A percentile compares a stretch with the other conserved stretches of the same genome.
These are phyloP conservation scores for Loris lydekkerianus DNA, from an alignment of 2,797 vertebrate genomes.

Conservation along the genomic window DNA sequence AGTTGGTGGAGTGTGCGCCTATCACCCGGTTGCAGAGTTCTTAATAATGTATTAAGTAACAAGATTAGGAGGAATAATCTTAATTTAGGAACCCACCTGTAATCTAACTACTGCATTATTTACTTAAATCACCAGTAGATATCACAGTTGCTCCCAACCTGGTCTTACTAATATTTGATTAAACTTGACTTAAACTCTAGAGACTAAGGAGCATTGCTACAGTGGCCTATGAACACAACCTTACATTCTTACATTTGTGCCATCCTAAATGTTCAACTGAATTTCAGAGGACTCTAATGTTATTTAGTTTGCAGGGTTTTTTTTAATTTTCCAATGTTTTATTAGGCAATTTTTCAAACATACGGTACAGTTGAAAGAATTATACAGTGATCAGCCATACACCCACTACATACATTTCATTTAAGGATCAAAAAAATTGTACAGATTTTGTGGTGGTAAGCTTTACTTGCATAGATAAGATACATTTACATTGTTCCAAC, in stretches of 20 bases:
- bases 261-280: neutral
- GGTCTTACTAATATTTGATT: neutral
- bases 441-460: neutral
- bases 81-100: neutral
- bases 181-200: neutral
- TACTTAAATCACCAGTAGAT: neutral
- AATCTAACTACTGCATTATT: neutral
- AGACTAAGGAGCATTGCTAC: neutral
- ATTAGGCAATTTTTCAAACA: no score
- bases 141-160: neutral
- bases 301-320: neutral
- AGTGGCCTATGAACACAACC: neutral
- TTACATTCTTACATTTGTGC: neutral
- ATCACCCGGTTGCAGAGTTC: neutral
- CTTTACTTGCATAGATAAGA: slow-evolving; percentile 25
- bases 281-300: neutral
- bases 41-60: slow-evolving; percentile 39
- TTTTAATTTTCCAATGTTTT: no score
- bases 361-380: no score
- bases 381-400: no score
- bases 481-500: slow-evolving; percentile 59
- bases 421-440: neutral
- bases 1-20: neutral
- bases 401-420: neutral
- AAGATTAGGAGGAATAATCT: slow-evolving; percentile 1